Conservation (phyloP, 2,113 vertebrate species). For the Lepisosteus osseus region DNA sequence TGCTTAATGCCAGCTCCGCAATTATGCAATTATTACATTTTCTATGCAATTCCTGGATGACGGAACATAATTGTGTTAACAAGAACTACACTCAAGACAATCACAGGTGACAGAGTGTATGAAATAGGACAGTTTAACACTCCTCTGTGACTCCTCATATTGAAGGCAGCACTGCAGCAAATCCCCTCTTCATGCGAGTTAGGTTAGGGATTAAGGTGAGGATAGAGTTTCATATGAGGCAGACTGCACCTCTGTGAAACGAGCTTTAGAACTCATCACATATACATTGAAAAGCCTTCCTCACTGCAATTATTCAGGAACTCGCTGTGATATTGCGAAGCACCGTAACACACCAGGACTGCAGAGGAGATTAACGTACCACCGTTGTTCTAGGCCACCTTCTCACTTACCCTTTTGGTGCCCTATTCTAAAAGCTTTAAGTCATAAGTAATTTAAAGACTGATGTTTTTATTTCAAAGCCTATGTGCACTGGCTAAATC, state of each 20-base stretch:
- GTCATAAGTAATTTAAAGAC: conserved; percentile 43
- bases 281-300: conserved; percentile 72
- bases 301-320: conserved; percentile 70
- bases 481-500: conserved; percentile 32
- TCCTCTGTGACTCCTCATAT: background rate
- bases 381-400: conserved; percentile 1
- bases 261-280: conserved; percentile 56
- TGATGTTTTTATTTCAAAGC: background rate
- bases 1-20: background rate
- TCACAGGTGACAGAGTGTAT: too few relatives aligned
- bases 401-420: conserved; percentile 12
- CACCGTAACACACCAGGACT: conserved; percentile 16
- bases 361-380: conserved; percentile 19
- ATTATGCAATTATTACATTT: background rate
- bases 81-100: too few relatives aligned
- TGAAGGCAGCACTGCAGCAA: background rate
- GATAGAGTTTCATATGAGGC: conserved; percentile 53
- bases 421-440: conserved; percentile 32
- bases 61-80: too few relatives aligned
- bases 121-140: background rate
- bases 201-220: conserved; percentile 41
- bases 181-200: conserved; percentile 47
- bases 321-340: conserved; percentile 37
- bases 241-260: conserved; percentile 29
- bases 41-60: too few relatives aligned